Percentiles rank a stretch among this genome's conserved stretches.
These are phyloP conservation scores for Nycticorax nycticorax DNA, from an alignment of 2,113 vertebrate genomes.

Conservation along the genomic window DNA sequence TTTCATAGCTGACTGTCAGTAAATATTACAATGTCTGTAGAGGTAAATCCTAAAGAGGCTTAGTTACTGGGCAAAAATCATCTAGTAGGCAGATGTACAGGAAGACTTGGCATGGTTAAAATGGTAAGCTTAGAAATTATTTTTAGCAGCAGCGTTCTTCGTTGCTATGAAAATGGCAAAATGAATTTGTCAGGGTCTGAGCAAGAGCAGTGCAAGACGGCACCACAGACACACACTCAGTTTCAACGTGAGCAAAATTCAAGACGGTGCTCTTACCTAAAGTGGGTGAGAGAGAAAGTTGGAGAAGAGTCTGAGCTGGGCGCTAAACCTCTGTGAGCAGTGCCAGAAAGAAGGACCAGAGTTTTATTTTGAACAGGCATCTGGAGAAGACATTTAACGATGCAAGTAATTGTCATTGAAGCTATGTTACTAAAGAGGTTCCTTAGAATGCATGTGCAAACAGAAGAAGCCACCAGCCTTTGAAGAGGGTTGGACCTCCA, in stretches of 20 bases:
- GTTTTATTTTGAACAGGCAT: background rate
- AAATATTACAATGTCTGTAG: background rate
- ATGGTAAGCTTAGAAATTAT: background rate
- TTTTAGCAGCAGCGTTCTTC: background rate
- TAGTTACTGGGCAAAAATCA: background rate
- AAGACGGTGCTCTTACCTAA: background rate
- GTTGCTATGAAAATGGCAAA: background rate
- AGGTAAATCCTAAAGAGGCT: background rate
- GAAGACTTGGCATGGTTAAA: background rate
- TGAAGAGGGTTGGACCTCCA: background rate
- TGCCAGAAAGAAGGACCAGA: background rate
- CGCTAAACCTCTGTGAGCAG: background rate
- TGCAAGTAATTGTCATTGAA: background rate
- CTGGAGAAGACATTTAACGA: background rate
- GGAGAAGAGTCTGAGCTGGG: background rate
- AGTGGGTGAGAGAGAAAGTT: background rate
- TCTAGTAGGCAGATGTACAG: background rate
- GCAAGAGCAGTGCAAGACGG: background rate
- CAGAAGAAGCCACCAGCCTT: background rate
- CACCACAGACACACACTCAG: rapidly evolving
- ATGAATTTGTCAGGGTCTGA: background rate
- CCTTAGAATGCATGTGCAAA: rapidly evolving
- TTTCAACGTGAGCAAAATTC: background rate
- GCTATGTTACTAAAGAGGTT: background rate
- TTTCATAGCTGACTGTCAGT: background rate